These are phyloP conservation scores for Gyps fulvus DNA, from an alignment of 2,113 vertebrate genomes.

Conservation along the genomic window DNA sequence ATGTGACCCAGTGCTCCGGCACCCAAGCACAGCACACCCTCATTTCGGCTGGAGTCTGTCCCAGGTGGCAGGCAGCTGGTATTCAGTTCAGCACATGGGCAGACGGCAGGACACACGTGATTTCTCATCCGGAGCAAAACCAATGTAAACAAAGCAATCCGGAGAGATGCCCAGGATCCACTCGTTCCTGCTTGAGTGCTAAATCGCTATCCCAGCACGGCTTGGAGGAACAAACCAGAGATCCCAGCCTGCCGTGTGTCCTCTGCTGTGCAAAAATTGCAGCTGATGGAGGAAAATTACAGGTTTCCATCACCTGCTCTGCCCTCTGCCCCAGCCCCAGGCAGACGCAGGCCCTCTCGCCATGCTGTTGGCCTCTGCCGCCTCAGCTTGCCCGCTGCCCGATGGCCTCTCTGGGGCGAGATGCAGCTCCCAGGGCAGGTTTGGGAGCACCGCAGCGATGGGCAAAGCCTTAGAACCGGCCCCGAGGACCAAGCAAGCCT, in stretches of 20 bases:
- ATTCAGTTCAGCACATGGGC: background rate
- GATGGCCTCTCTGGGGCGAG: background rate
- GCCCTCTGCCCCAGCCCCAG: background rate
- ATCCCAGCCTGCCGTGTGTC: background rate
- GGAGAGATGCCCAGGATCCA: background rate
- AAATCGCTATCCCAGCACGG: background rate
- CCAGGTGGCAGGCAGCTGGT: background rate
- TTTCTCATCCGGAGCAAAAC: background rate
- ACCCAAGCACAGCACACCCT: background rate
- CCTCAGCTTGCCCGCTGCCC: fast-evolving
- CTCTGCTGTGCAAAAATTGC: background rate
- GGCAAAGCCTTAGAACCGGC: background rate
- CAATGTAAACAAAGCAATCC: background rate
- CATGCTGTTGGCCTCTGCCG: background rate
- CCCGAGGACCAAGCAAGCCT: background rate
- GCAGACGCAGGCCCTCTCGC: background rate
- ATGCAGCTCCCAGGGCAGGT: background rate
- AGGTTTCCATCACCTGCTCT: background rate
- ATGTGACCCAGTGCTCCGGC: background rate
- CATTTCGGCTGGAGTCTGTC: background rate
- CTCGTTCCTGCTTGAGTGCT: background rate
- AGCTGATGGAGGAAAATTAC: background rate
- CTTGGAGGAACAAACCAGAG: background rate
- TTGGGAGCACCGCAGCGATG: fast-evolving
- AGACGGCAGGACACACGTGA: background rate